Percentiles rank a stretch among this genome's conserved stretches.
Evolutionary conservation across 1,140 invertebrate genomes (phyloP).

Genomic region (Papilio polyxenes): DNA sequence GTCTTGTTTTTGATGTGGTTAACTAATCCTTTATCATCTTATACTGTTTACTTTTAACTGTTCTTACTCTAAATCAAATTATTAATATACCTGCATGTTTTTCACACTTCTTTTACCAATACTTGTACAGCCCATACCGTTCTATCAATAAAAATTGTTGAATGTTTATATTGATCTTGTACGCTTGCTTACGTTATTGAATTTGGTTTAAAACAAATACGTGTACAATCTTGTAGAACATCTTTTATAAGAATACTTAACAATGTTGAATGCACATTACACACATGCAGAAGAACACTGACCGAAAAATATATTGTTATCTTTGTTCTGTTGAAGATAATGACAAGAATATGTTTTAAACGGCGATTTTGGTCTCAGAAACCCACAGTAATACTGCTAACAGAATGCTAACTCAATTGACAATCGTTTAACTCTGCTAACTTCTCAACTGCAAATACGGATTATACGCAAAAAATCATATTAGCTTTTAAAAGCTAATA

Average conservation of each 20-base stretch:
- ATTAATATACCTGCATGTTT: not conserved
- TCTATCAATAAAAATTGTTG: conserved; percentile 15
- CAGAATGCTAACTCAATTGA: too few relatives aligned
- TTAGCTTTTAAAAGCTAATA: not conserved
- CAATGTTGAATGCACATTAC: not conserved
- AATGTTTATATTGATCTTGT: conserved; percentile 5
- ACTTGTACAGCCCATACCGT: not conserved
- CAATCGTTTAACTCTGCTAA: too few relatives aligned
- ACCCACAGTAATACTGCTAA: too few relatives aligned
- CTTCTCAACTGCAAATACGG: not conserved
- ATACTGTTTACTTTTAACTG: not conserved
- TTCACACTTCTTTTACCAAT: conserved; percentile 1
- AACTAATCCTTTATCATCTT: too few relatives aligned
- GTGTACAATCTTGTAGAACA: not conserved
- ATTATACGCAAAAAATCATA: not conserved
- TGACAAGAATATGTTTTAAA: too few relatives aligned
- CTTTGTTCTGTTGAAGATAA: too few relatives aligned
- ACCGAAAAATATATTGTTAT: too few relatives aligned
- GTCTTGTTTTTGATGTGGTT: too few relatives aligned
- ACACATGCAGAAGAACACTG: not conserved
- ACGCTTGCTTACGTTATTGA: not conserved
- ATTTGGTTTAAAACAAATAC: conserved; percentile 1
- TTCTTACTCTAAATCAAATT: not conserved
- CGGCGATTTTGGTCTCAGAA: too few relatives aligned
- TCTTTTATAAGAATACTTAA: not conserved